These are phyloP conservation scores for Drymonia ruficornis DNA, from an alignment of 2,888 invertebrate genomes.

Conservation along the genomic window DNA sequence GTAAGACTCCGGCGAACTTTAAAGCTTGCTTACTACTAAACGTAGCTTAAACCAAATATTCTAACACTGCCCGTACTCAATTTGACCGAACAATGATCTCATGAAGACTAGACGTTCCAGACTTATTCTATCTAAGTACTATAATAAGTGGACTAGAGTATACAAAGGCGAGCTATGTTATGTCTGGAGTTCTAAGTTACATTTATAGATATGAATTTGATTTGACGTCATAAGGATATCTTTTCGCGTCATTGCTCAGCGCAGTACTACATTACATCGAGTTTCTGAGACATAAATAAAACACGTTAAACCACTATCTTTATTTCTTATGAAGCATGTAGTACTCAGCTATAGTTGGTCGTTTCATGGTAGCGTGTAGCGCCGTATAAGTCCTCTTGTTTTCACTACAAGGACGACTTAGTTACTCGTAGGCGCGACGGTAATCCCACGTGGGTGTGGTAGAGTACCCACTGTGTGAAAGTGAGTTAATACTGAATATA, in stretches of 20 bases:
- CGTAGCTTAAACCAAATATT: background rate
- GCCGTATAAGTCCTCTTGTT: conserved; percentile 20
- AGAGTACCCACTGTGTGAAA: background rate
- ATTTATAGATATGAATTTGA: too few species aligned
- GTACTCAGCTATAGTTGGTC: background rate
- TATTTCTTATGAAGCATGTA: background rate
- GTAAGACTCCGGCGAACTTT: too few species aligned
- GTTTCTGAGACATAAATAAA: background rate
- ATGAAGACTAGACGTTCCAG: background rate
- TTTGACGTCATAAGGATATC: background rate
- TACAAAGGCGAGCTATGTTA: background rate
- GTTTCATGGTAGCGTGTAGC: background rate
- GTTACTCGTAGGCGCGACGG: conserved; percentile 31
- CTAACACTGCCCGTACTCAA: background rate
- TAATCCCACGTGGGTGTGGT: conserved; percentile 33
- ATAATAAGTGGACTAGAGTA: background rate
- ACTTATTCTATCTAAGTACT: background rate
- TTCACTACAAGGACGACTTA: conserved; percentile 30
- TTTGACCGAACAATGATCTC: background rate
- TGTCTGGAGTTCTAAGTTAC: background rate
- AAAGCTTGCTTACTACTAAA: too few species aligned
- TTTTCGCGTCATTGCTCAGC: background rate
- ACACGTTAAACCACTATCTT: background rate
- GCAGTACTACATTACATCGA: background rate
- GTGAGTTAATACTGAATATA: background rate